A percentile compares a stretch with the other conserved stretches of the same genome.
phyloP scores from a whole-genome alignment of 2,113 vertebrate species.

The Okapia johnstoni region DNA sequence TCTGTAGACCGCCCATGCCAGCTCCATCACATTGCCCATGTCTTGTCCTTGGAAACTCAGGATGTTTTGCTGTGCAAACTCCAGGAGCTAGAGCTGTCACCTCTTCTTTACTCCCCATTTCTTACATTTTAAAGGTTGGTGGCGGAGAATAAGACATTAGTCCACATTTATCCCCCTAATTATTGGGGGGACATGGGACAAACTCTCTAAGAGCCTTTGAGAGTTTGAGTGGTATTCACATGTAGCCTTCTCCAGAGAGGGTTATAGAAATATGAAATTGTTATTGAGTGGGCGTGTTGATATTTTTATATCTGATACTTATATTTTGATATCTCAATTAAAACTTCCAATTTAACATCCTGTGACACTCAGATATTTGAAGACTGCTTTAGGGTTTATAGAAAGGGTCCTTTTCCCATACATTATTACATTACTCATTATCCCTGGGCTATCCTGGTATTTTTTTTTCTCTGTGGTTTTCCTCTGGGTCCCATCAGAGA shows the following conservation, averaged over 20 bases:
- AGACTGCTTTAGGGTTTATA: background rate
- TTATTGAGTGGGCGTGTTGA: background rate
- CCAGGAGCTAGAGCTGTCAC: too few relatives aligned
- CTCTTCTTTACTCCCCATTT: background rate
- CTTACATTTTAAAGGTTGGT: background rate
- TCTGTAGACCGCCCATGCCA: fast-evolving
- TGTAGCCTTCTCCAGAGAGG: background rate
- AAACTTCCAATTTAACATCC: background rate
- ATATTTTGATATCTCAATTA: background rate
- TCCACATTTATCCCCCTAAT: background rate
- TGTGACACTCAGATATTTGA: background rate
- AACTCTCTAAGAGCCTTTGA: background rate
- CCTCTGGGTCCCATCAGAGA: background rate
- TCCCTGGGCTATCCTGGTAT: background rate
- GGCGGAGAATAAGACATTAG: background rate
- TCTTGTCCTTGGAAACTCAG: background rate
- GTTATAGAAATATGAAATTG: background rate
- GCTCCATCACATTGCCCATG: background rate
- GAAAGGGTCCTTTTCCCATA: background rate
- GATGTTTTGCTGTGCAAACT: background rate
- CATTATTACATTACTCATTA: background rate
- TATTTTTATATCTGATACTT: background rate
- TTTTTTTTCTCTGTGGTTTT: background rate
- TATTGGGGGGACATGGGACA: too few relatives aligned
- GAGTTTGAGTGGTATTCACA: background rate